phyloP scores from a whole-genome alignment of 2,888 invertebrate species.

The Orthosia gothica region DNA sequence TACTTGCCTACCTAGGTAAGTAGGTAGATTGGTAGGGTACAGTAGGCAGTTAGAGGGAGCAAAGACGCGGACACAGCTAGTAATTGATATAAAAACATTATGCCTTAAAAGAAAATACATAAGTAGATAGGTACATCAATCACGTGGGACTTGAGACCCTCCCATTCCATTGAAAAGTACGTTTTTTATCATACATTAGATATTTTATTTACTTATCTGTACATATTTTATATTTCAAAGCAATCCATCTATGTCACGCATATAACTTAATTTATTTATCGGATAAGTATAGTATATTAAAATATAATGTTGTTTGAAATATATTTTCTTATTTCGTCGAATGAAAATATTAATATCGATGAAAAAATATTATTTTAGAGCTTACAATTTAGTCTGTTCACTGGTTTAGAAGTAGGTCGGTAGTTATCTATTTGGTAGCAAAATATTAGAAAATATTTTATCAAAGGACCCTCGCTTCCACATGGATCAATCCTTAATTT shows the following conservation, averaged over 20 bases:
- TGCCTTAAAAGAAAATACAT: slow-evolving; percentile 8
- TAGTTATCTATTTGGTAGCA: not conserved
- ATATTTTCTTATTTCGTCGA: slow-evolving; percentile 10
- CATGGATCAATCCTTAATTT: not conserved
- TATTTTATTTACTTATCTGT: slow-evolving; percentile 45
- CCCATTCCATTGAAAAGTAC: slow-evolving; percentile 53
- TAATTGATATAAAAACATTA: slow-evolving; percentile 19
- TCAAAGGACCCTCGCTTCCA: slow-evolving; percentile 6
- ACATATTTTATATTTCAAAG: slow-evolving; percentile 56
- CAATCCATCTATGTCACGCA: slow-evolving; percentile 66
- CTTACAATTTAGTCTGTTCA: not conserved
- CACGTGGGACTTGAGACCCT: slow-evolving; percentile 50
- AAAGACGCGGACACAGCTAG: too few relatives aligned
- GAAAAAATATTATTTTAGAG: slow-evolving; percentile 9
- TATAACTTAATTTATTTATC: slow-evolving; percentile 30
- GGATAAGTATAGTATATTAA: not conserved
- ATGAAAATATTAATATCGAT: slow-evolving; percentile 1
- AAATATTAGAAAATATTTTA: not conserved
- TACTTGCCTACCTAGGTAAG: too few relatives aligned
- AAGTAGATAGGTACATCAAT: slow-evolving; percentile 57
- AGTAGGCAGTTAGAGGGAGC: too few relatives aligned
- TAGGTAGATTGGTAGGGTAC: too few relatives aligned
- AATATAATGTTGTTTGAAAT: not conserved
- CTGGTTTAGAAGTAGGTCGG: not conserved
- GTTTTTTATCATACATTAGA: not conserved